A percentile compares a stretch with the other conserved stretches of the same genome.
Conservation (phyloP, 2,797 vertebrate species). For the Dermochelys coriacea region DNA sequence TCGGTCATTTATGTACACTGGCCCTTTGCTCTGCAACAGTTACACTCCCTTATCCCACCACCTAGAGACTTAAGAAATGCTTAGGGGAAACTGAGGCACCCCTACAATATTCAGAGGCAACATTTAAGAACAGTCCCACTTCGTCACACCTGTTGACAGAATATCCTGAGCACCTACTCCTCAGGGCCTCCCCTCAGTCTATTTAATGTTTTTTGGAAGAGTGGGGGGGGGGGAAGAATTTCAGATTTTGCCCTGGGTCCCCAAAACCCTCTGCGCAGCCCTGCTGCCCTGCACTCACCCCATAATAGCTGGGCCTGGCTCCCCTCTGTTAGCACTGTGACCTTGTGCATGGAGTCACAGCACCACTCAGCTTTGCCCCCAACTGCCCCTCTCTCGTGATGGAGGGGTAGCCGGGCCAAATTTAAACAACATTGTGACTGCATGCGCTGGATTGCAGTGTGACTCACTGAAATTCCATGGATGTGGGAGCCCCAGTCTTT, state of each 20-base stretch:
- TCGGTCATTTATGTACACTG: too few species aligned
- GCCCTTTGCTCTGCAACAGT: too few species aligned
- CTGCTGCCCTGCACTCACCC: not conserved
- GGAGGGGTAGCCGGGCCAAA: not conserved
- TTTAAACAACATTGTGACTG: not conserved
- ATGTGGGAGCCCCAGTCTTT: conserved; percentile 28
- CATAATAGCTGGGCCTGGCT: not conserved
- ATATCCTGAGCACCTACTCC: not conserved
- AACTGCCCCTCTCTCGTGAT: not conserved
- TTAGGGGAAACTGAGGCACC: too few species aligned
- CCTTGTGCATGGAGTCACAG: not conserved
- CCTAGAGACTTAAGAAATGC: too few species aligned
- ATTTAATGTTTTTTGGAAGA: not conserved
- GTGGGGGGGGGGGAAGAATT: not conserved
- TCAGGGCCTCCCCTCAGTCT: not conserved
- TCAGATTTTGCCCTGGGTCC: not conserved
- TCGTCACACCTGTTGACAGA: not conserved
- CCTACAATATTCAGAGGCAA: too few species aligned
- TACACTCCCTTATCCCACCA: too few species aligned
- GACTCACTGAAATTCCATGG: not conserved
- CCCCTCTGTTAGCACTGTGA: not conserved
- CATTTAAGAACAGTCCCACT: too few species aligned
- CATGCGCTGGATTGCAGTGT: not conserved
- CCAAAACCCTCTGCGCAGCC: not conserved
- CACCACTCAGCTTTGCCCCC: not conserved